Evolutionary conservation across 1,140 invertebrate genomes (phyloP).

Genomic region (Apis dorsata): DNA sequence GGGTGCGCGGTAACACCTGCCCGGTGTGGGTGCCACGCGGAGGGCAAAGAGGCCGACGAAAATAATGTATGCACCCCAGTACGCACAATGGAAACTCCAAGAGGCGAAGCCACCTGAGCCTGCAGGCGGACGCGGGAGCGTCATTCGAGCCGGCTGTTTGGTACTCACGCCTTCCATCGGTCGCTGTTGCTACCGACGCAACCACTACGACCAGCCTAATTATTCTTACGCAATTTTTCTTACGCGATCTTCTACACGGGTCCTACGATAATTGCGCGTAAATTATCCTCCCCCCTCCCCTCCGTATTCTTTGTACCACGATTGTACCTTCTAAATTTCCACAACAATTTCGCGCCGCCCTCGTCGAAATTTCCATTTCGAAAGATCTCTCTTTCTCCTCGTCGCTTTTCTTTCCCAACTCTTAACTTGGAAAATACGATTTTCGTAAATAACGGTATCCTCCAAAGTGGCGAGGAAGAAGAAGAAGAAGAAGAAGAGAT

Average conservation of each 20-base stretch:
- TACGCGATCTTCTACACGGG: neutral
- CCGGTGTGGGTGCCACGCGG: constrained; percentile 68
- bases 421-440: too few species aligned
- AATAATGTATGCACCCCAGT: constrained; percentile 77
- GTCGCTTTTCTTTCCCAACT: too few species aligned
- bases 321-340: too few species aligned
- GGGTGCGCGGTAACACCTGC: constrained; percentile 69
- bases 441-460: too few species aligned
- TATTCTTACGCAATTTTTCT: constrained; percentile 56
- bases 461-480: too few species aligned
- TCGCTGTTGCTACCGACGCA: constrained; percentile 19
- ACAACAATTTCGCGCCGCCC: neutral
- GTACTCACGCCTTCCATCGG: constrained; percentile 35
- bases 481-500: neutral
- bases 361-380: neutral
- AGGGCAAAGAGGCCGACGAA: constrained; percentile 62
- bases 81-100: constrained; percentile 60
- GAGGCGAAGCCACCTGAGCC: constrained; percentile 69
- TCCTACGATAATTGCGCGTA: constrained; percentile 32
- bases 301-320: neutral
- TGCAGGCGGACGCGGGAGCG: constrained; percentile 59
- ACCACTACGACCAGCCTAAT: constrained; percentile 37
- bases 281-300: neutral
- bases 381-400: too few species aligned
- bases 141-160: constrained; percentile 68